A percentile compares a stretch with the other conserved stretches of the same genome.
Evolutionary conservation across 2,888 invertebrate species (phyloP).

Genomic region (Drosophila rellima): DNA sequence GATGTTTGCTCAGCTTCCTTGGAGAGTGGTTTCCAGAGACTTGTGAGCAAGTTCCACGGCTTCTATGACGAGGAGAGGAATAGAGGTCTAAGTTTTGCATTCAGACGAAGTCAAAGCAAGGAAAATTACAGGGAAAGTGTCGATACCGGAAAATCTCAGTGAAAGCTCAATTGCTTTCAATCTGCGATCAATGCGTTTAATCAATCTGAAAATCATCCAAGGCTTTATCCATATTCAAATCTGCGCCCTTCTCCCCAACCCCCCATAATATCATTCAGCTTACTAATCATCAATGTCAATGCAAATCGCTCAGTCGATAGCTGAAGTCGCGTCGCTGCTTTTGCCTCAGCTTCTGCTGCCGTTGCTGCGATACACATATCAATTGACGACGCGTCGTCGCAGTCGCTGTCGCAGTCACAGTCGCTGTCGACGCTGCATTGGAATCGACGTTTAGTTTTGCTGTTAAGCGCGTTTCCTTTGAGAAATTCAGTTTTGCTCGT

Average conservation of each 20-base stretch:
- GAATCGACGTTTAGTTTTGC: conserved; percentile 51
- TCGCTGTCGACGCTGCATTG: conserved; percentile 35
- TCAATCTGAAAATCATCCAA: conserved; percentile 24
- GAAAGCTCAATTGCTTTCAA: neutral
- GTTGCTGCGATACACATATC: conserved; percentile 23
- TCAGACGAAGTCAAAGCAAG: conserved; percentile 2
- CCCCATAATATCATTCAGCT: neutral
- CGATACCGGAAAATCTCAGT: neutral
- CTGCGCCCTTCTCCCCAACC: neutral
- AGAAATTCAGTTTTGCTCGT: conserved; percentile 78
- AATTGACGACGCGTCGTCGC: conserved; percentile 35
- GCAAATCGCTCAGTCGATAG: conserved; percentile 18
- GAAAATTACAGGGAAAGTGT: neutral
- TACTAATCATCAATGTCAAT: conserved; percentile 14
- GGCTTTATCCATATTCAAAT: conserved; percentile 11
- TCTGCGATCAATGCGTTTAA: conserved; percentile 6
- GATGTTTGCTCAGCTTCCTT: conserved; percentile 61
- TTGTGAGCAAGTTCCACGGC: conserved; percentile 47
- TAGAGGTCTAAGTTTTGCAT: neutral
- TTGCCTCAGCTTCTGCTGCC: conserved; percentile 3
- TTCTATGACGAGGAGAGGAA: neutral
- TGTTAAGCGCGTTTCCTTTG: conserved; percentile 73
- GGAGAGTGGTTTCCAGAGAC: conserved; percentile 55
- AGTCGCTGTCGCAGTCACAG: conserved; percentile 14
- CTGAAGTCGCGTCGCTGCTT: conserved; percentile 12